Evolutionary conservation across 1,140 invertebrate species (phyloP), one percentile per base, ranked within the genome.

Genomic region (Limonius californicus): DNA sequence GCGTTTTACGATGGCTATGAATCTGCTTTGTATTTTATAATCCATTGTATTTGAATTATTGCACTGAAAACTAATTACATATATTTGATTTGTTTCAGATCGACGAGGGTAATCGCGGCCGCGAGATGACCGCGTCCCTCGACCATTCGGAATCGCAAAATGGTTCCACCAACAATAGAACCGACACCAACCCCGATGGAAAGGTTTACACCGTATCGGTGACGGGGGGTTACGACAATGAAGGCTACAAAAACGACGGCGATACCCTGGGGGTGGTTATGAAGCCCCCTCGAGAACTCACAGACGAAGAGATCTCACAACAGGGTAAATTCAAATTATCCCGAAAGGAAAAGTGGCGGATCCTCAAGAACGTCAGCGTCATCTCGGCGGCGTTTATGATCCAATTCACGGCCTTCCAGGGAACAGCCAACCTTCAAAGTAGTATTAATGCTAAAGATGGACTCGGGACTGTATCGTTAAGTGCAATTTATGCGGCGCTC

Each of bases 401-500:
- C 58, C 90, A 96, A 70, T 96, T 97, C 78, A 95, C 92, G 14
- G 92, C 94, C 27, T 97, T 95, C 76, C 83, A 91, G 73, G 91
- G 92, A 42, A 92, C 92, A 39, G 90, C 92, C 0, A 95, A 94
- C 71, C 79, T 97, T 3, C 94, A 94, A 74, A 92, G 89, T 18
- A 92, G 90, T 32, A 91, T 94, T 68, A 92, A 94, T 76, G 87
- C 90, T 2, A 84, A 83, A 68, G 89, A 90, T 67, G 90, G 90
- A 54, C 81, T 94, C 7, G 92, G 91, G 35, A 93, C 91, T 0
- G 87, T 90, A 0, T 92, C 91, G 0, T 77, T 95, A 20, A 88
- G 90, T 57, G 89, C 91, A 0, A 88, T 96, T 47, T 98, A 97
- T 75, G 92, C 87, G 8, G 88, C 92, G 3, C 82, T 96, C 23